Evolutionary conservation across 2,113 vertebrate genomes (phyloP).

Genomic region (Meriones unguiculatus): DNA sequence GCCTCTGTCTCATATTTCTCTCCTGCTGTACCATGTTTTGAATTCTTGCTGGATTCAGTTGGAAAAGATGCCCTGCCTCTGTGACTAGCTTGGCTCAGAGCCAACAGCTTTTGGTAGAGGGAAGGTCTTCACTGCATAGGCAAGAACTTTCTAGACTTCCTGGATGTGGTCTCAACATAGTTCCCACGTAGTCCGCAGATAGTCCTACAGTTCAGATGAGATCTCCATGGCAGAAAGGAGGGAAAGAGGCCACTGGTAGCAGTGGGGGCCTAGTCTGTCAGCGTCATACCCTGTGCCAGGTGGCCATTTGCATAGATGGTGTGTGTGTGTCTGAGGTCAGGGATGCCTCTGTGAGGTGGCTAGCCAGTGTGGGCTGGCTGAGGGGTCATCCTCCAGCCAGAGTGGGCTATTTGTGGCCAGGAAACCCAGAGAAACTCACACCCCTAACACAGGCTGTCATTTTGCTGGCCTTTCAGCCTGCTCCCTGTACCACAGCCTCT

Average conservation of each 20-base stretch:
- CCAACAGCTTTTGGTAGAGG: neutral
- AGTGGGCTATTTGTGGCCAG: constrained; percentile 50
- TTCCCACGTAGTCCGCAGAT: too few species aligned
- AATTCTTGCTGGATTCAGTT: neutral
- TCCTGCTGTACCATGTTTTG: neutral
- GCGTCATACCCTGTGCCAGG: neutral
- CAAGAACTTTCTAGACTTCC: constrained; percentile 21
- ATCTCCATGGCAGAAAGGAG: neutral
- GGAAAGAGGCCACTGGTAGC: neutral
- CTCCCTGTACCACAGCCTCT: constrained; percentile 32
- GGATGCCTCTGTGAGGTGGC: constrained; percentile 50
- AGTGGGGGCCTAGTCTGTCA: neutral
- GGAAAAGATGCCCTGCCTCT: neutral
- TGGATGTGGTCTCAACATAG: neutral
- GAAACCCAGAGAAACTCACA: constrained; percentile 56
- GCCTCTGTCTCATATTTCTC: neutral
- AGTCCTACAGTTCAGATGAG: neutral
- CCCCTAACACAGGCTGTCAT: neutral
- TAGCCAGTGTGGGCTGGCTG: constrained; percentile 46
- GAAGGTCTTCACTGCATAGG: neutral
- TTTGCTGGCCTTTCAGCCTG: neutral
- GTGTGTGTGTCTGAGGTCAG: constrained; percentile 44
- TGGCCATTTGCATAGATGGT: neutral
- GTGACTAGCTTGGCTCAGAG: neutral
- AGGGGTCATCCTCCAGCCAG: constrained; percentile 67